These are phyloP conservation scores for Harpagoxenus sublaevis DNA, from an alignment of 2,888 invertebrate species.

Conservation along the genomic window DNA sequence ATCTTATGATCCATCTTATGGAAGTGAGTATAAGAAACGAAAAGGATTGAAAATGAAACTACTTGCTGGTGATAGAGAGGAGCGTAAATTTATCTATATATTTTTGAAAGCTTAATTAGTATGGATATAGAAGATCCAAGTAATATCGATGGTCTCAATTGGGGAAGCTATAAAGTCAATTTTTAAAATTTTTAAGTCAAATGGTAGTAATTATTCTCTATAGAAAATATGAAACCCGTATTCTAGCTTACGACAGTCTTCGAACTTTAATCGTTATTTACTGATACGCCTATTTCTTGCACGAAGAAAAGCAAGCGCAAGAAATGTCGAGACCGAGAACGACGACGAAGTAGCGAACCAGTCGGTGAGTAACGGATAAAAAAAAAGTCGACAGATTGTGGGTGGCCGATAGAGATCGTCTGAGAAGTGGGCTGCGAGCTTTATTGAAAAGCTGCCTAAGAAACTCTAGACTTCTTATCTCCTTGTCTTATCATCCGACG, in stretches of 20 bases:
- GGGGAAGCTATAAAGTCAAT: slow-evolving; percentile 60
- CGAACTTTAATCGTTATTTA: slow-evolving; percentile 69
- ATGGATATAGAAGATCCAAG: not conserved
- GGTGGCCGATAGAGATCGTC: slow-evolving; percentile 41
- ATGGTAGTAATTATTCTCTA: not conserved
- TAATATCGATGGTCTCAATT: slow-evolving; percentile 9
- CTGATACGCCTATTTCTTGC: slow-evolving; percentile 22
- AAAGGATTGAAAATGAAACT: slow-evolving; percentile 17
- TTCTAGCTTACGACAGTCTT: slow-evolving; percentile 75
- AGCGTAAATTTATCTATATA: slow-evolving; percentile 27
- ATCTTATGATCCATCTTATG: slow-evolving; percentile 51
- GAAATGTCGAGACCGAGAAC: slow-evolving; percentile 13
- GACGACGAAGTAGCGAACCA: slow-evolving; percentile 9
- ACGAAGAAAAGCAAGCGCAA: slow-evolving; percentile 3
- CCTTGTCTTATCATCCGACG: slow-evolving; percentile 58
- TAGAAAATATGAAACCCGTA: slow-evolving; percentile 78
- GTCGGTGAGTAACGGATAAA: slow-evolving; percentile 55
- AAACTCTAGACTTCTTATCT: slow-evolving; percentile 67
- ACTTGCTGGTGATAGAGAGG: not conserved
- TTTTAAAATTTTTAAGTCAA: slow-evolving; percentile 12
- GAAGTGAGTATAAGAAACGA: not conserved
- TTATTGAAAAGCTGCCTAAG: slow-evolving; percentile 82
- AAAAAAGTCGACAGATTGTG: slow-evolving; percentile 44
- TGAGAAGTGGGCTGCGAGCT: slow-evolving; percentile 78
- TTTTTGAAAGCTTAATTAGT: not conserved